These are phyloP conservation scores for Oreochromis mossambicus DNA, from an alignment of 2,797 vertebrate species.

Conservation along the genomic window DNA sequence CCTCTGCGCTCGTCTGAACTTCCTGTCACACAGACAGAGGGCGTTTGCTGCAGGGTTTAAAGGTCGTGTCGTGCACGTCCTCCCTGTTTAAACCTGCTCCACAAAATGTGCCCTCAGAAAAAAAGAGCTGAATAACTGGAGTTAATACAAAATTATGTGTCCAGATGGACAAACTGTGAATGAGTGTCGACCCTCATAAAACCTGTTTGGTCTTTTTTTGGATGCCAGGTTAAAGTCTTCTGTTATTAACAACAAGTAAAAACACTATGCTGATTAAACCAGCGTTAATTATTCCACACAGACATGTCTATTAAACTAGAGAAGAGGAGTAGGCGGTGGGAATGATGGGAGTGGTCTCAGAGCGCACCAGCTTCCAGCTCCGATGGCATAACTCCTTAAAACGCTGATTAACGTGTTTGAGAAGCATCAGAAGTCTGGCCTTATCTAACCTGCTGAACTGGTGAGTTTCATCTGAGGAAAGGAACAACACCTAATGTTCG, in stretches of 20 bases:
- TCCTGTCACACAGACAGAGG: neutral
- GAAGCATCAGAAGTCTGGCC: neutral
- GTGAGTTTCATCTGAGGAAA: neutral
- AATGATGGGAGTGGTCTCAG: neutral
- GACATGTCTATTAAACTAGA: neutral
- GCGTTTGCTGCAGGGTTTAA: neutral
- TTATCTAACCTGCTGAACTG: rapidly evolving
- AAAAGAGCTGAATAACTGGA: neutral
- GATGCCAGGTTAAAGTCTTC: neutral
- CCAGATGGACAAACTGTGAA: neutral
- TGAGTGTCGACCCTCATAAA: neutral
- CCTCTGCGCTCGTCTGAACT: neutral
- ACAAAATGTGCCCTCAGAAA: neutral
- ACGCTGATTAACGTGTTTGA: neutral
- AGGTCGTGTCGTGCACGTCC: neutral
- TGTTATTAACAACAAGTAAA: neutral
- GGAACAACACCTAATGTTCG: rapidly evolving
- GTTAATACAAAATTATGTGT: neutral
- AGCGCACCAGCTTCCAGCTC: neutral
- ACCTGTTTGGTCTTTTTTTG: neutral
- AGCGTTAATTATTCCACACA: neutral
- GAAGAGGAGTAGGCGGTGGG: neutral
- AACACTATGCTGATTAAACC: neutral
- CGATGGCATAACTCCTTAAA: neutral
- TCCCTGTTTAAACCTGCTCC: neutral